Percentiles rank a stretch among this genome's conserved stretches.
Evolutionary conservation across 1,140 invertebrate genomes (phyloP).

Genomic region (Pygmarrhopalites habei): DNA sequence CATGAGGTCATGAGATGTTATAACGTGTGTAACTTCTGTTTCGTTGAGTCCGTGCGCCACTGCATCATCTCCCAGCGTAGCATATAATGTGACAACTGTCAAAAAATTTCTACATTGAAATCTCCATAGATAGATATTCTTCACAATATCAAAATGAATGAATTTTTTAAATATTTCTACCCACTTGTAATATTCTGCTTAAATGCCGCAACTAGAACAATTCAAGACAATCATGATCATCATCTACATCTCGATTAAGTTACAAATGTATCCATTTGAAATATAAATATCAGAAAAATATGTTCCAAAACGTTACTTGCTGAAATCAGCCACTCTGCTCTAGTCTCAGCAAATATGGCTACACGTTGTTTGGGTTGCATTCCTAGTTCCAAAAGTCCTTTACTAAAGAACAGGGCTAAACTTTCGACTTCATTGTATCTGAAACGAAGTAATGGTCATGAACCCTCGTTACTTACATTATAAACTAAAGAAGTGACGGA

Average conservation of each 20-base stretch:
- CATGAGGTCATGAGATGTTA: slow-evolving; percentile 79
- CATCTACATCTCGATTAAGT: too few species aligned
- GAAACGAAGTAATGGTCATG: too few species aligned
- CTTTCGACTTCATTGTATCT: slow-evolving; percentile 72
- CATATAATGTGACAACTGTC: slow-evolving; percentile 93
- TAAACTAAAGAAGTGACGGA: too few species aligned
- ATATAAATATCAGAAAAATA: too few species aligned
- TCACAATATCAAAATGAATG: neutral
- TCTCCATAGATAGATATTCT: neutral
- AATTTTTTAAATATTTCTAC: slow-evolving; percentile 16
- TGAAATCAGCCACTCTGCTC: slow-evolving; percentile 95
- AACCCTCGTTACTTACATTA: too few species aligned
- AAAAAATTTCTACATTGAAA: slow-evolving; percentile 31
- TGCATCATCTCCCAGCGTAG: slow-evolving; percentile 92
- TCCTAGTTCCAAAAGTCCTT: slow-evolving; percentile 60
- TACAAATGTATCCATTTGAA: too few species aligned
- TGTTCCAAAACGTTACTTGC: too few species aligned
- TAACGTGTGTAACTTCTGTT: slow-evolving; percentile 83
- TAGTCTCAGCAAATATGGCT: slow-evolving; percentile 93
- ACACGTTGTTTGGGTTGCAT: slow-evolving; percentile 50
- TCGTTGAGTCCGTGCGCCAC: slow-evolving; percentile 93
- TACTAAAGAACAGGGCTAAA: slow-evolving; percentile 66
- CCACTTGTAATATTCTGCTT: slow-evolving; percentile 79
- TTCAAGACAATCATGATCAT: too few species aligned
- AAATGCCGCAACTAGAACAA: slow-evolving; percentile 81